Evolutionary conservation across 2,888 invertebrate genomes (phyloP), one percentile per base, ranked within the genome.

Genomic region (Erannis defoliaria): DNA sequence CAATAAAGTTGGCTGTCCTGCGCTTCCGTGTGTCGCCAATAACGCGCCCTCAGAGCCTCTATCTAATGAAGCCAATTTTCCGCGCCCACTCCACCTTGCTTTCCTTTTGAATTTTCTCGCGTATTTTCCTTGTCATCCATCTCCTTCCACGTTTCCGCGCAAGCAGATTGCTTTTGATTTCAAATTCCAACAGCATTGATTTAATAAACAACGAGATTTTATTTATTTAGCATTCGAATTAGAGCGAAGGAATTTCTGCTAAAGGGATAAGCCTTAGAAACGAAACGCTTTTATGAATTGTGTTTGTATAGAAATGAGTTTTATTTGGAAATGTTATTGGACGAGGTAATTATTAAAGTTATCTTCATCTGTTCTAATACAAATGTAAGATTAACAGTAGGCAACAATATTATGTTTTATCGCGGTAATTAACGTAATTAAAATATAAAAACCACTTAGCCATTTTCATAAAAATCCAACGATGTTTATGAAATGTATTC

Each of bases 51-150:
- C 63, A 64, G 55, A 62, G 62, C 82, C 83, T 85, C 84, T 85
- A 84, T 86, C 87, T 92, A 92, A 93, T 92, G 92, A 92, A 92
- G 90, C 89, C 90, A 93, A 92, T 91, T 90, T 92, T 87, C 86
- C 78, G 74, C 80, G 82, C 81, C 80, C 85, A 84, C 84, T 86
- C 85, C 82, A 86, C 87, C 86, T 88, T 86, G 86, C 87, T 84
- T 85, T 88, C 85, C 88, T 88, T 89, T 86, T 85, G 87, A 88
- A 90, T 88, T 90, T 89, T 88, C 87, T 85, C 83, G 82, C 86
- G 86, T 89, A 89, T 90, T 91, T 91, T 88, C 87, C 86, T 84
- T 86, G 86, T 88, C 87, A 90, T 89, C 86, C 86, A 89, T 90
- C 90, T 89, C 86, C 80, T 87, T 86, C 83, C 84, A 77, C 84